These are phyloP conservation scores for Coccyzus lansbergi DNA, from an alignment of 2,797 vertebrate species.

Conservation along the genomic window DNA sequence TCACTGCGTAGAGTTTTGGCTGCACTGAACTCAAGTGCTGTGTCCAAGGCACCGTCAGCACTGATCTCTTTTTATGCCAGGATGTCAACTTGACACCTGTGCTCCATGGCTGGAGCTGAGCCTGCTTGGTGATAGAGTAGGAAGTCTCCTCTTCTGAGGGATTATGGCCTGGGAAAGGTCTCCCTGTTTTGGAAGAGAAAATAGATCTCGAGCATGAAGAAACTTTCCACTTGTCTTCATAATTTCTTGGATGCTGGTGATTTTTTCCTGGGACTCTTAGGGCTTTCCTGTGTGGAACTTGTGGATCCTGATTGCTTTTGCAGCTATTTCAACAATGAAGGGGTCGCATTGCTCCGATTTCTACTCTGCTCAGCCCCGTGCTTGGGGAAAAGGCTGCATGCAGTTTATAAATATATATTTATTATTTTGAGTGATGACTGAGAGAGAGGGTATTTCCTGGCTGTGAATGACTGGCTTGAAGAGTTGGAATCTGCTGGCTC, in stretches of 20 bases:
- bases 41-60: background rate
- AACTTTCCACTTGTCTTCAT: background rate
- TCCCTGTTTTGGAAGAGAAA: background rate
- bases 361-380: background rate
- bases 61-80: background rate
- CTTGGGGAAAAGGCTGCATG: background rate
- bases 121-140: conserved; percentile 32
- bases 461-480: conserved; percentile 1
- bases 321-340: background rate
- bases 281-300: background rate
- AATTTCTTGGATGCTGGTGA: background rate
- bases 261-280: background rate
- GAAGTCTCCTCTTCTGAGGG: conserved; percentile 34
- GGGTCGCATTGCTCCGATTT: background rate
- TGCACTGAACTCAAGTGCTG: background rate
- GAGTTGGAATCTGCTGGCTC: background rate
- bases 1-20: background rate
- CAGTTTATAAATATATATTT: conserved; percentile 61
- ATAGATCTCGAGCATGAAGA: background rate
- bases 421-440: conserved; percentile 61
- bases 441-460: conserved; percentile 53
- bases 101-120: conserved; percentile 15
- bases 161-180: background rate
- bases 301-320: background rate
- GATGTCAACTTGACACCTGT: background rate